Percentiles rank a stretch among this genome's conserved stretches.
phyloP scores from a whole-genome alignment of 2,888 invertebrate species.

The Cryptosula pallasiana region DNA sequence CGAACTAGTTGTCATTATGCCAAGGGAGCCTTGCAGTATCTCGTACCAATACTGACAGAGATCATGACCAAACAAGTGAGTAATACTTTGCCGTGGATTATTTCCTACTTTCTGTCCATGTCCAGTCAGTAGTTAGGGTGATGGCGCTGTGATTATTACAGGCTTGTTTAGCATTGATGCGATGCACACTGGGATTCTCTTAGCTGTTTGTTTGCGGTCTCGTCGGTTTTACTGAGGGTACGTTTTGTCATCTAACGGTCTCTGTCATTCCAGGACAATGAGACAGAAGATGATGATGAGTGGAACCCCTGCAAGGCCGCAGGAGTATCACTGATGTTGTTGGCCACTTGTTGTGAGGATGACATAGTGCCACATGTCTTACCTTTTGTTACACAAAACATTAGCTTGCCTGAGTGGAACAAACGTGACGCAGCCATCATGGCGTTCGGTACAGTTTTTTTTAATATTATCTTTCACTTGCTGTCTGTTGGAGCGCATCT shows the following conservation, averaged over 20 bases:
- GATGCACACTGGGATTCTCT: too few species aligned
- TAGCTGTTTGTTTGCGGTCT: too few species aligned
- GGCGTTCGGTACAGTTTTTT: conserved; percentile 86
- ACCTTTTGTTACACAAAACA: conserved; percentile 92
- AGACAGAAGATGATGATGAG: conserved; percentile 95
- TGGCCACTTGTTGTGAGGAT: conserved; percentile 95
- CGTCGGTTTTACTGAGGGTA: too few species aligned
- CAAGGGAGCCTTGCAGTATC: conserved; percentile 90
- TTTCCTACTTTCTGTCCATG: too few species aligned
- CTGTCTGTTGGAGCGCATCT: too few species aligned
- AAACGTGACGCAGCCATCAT: conserved; percentile 91
- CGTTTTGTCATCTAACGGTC: too few species aligned
- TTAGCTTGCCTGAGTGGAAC: conserved; percentile 83
- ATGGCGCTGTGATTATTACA: too few species aligned
- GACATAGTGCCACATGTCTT: conserved; percentile 90
- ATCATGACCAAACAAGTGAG: conserved; percentile 81
- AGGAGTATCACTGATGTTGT: conserved; percentile 94
- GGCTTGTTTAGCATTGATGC: too few species aligned
- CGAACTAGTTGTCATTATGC: conserved; percentile 93
- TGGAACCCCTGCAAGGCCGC: conserved; percentile 99
- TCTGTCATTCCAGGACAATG: conserved; percentile 57
- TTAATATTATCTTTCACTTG: too few species aligned
- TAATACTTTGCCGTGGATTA: background rate
- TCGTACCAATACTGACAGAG: conserved; percentile 88
- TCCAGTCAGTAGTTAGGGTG: too few species aligned